Evolutionary conservation across 2,888 invertebrate genomes (phyloP), one percentile per base, ranked within the genome.

Genomic region (Lasioglossum morio): DNA sequence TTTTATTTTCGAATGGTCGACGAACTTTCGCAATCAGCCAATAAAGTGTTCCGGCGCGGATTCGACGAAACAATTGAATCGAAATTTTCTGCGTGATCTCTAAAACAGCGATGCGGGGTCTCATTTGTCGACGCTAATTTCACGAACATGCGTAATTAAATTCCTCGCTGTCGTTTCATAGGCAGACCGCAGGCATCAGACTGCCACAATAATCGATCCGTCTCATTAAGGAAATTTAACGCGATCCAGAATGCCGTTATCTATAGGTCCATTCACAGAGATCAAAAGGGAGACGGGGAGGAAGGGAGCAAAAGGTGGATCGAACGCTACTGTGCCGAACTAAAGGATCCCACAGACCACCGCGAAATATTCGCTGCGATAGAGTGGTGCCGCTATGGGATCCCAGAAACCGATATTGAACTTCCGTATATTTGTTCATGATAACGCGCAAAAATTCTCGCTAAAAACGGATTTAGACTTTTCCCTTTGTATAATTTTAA

Each of bases 151-250:
- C 70, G 16, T 72, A 57, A 70, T 81, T 78, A 72, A 81, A 81
- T 79, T 81, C 63, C 30, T 72, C 23, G 53, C 40, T 53, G 53
- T 72, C 79, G 48, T 14, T 27, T 37, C n/a, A 40, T 19, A 16
- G 30, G 16, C 14, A 40, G 78, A 30, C 30, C 72, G 12, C 63
- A 63, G 53, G 37, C 43, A 69, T 73, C 73, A n/a, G 4, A 66
- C 81, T 76, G 16, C 46, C 30, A 16, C 30, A 82, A 77, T 82
- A 57, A 27, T 16, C 72, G 34, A n/a, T 30, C 19, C 43, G 60
- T 30, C 66, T 77, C 46, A 72, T 81, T 46, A 77, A 75, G 73
- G 72, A 53, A 72, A 75, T 37, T 77, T 70, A 74, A 57, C 23
- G 10, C 46, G 60, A 69, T 69, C 77, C 27, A 37, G 57, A 60